A percentile compares a stretch with the other conserved stretches of the same genome.
Evolutionary conservation across 2,113 vertebrate genomes (phyloP).

Genomic region (Amphilophus citrinellus): DNA sequence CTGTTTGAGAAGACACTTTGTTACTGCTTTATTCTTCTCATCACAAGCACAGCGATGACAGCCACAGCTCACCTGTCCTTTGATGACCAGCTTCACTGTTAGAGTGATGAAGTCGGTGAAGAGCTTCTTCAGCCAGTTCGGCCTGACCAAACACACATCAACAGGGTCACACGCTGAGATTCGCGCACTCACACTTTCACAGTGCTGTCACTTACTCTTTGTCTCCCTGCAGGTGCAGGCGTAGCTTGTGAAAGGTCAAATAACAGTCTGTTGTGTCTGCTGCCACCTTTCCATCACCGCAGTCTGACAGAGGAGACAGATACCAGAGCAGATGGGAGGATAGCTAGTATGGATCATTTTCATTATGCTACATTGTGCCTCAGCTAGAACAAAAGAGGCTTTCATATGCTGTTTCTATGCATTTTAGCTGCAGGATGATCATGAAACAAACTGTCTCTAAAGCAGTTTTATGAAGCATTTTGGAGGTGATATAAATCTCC

Average conservation of each 20-base stretch:
- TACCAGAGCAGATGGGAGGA: background rate
- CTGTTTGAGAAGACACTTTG: conserved; percentile 69
- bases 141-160: conserved; percentile 72
- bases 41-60: background rate
- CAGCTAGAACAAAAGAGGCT: background rate
- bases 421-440: background rate
- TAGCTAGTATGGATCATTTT: background rate
- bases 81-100: conserved; percentile 88
- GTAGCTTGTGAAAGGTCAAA: conserved; percentile 86
- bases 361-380: background rate
- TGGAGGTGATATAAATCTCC: background rate
- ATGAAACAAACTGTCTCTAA: background rate
- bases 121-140: conserved; percentile 87
- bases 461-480: too few species aligned
- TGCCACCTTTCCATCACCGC: conserved; percentile 79
- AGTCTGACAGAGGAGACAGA: conserved; percentile 74
- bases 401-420: background rate
- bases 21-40: background rate
- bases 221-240: conserved; percentile 85
- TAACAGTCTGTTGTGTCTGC: conserved; percentile 84
- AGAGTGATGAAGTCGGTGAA: conserved; percentile 91
- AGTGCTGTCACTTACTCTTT: conserved; percentile 81
- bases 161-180: background rate
- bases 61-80: conserved; percentile 83
- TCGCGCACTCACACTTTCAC: background rate